A percentile compares a stretch with the other conserved stretches of the same genome.
These are phyloP conservation scores for Lapara coniferarum DNA, from an alignment of 2,888 invertebrate genomes.

Conservation along the genomic window DNA sequence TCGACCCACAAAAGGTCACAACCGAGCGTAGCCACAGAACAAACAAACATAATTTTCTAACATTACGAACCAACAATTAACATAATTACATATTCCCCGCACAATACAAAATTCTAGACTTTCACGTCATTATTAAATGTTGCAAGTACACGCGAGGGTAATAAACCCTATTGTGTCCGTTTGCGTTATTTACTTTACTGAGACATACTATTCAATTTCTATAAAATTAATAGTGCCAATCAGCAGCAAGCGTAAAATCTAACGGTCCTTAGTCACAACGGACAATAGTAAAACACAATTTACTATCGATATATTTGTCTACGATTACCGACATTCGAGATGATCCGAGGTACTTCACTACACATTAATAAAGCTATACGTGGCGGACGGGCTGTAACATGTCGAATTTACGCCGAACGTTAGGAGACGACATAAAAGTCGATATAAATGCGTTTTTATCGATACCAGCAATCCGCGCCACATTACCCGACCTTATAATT, in stretches of 20 bases:
- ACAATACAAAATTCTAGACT: slow-evolving; percentile 20
- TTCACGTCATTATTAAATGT: background rate
- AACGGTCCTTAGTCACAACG: slow-evolving; percentile 47
- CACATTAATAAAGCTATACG: slow-evolving; percentile 67
- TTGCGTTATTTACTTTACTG: slow-evolving; percentile 28
- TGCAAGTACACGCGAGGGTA: slow-evolving; percentile 19
- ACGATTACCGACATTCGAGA: slow-evolving; percentile 55
- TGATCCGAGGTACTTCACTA: slow-evolving; percentile 61
- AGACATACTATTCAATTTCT: slow-evolving; percentile 31
- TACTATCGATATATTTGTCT: slow-evolving; percentile 51
- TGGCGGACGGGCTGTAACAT: slow-evolving; percentile 56
- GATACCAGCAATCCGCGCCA: slow-evolving; percentile 63
- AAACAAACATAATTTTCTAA: slow-evolving; percentile 4
- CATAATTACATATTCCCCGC: slow-evolving; percentile 13
- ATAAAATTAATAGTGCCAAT: slow-evolving; percentile 33
- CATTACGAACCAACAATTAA: background rate
- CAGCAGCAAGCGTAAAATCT: slow-evolving; percentile 40
- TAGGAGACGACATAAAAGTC: slow-evolving; percentile 66
- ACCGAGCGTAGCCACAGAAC: background rate
- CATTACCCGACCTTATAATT: slow-evolving; percentile 65
- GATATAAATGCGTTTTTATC: slow-evolving; percentile 72
- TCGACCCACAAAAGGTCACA: slow-evolving; percentile 5
- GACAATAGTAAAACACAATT: slow-evolving; percentile 53
- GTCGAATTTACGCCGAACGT: slow-evolving; percentile 69
- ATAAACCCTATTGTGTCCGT: slow-evolving; percentile 25